Conservation (phyloP, 2,888 invertebrate species). For the Hybos culiciformis region DNA sequence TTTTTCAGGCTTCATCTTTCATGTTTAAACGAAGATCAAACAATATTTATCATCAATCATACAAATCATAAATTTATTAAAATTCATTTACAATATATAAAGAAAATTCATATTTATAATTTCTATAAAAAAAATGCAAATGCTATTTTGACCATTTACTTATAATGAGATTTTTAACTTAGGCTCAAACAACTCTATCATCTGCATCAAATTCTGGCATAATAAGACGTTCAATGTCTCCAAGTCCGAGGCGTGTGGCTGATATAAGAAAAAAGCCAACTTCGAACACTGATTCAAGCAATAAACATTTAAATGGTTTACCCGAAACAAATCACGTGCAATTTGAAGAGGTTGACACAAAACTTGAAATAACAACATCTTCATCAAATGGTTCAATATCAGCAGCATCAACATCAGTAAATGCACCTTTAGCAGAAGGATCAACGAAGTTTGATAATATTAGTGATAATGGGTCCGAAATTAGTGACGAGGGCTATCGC, state of each 20-base stretch:
- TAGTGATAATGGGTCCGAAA: constrained; percentile 70
- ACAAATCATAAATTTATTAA: too few relatives aligned
- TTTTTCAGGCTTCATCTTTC: too few relatives aligned
- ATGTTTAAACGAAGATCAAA: too few relatives aligned
- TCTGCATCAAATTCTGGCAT: constrained; percentile 16
- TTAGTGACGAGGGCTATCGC: constrained; percentile 73
- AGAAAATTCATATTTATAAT: too few relatives aligned
- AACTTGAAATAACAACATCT: constrained; percentile 8
- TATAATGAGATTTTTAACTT: too few relatives aligned
- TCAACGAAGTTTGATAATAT: constrained; percentile 42
- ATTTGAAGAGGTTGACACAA: constrained; percentile 17
- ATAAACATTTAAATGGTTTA: constrained; percentile 21
- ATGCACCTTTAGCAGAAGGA: constrained; percentile 16
- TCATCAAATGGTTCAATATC: constrained; percentile 1
- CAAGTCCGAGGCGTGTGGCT: constrained; percentile 29
- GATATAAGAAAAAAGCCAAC: constrained; percentile 32
- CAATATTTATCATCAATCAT: too few relatives aligned
- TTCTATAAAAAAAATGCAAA: too few relatives aligned
- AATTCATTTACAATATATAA: too few relatives aligned
- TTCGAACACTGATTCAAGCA: constrained; percentile 27
- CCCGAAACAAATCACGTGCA: constrained; percentile 17
- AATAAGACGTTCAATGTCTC: constrained; percentile 33
- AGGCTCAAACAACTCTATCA: too few relatives aligned
- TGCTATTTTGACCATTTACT: too few relatives aligned
- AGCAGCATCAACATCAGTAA: constrained; percentile 6